These are phyloP conservation scores for Platycheirus albimanus DNA, from an alignment of 2,888 invertebrate species.

Conservation along the genomic window DNA sequence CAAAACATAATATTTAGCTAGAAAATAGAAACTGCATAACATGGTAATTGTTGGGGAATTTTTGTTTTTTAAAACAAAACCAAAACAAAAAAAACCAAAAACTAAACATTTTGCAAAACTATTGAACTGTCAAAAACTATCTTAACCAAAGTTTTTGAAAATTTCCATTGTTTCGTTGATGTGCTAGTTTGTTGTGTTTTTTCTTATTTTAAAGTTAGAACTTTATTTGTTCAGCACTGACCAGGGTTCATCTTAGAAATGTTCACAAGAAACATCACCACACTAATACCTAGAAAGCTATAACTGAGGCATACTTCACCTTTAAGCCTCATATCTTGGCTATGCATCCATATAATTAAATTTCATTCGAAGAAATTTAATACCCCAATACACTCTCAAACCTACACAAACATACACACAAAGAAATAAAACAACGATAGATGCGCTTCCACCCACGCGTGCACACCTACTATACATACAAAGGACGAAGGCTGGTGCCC, in stretches of 20 bases:
- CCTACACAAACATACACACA: not conserved
- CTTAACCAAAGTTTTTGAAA: constrained; percentile 22
- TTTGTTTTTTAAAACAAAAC: no score
- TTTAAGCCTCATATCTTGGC: constrained; percentile 33
- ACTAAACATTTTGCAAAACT: not conserved
- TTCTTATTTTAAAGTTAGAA: constrained; percentile 11
- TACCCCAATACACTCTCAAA: constrained; percentile 4
- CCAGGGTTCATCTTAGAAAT: constrained; percentile 50
- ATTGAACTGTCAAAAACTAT: constrained; percentile 60
- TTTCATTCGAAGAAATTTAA: constrained; percentile 54
- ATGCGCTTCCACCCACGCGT: not conserved
- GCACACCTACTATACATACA: constrained; percentile 10
- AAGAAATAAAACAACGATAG: no score
- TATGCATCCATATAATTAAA: constrained; percentile 49
- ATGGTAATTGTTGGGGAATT: no score
- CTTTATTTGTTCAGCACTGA: constrained; percentile 45
- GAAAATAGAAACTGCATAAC: no score
- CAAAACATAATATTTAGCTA: no score
- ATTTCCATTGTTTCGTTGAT: constrained; percentile 39
- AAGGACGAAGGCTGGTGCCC: constrained; percentile 62
- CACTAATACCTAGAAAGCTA: constrained; percentile 30
- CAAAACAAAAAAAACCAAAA: constrained; percentile 2
- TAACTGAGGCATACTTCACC: constrained; percentile 45
- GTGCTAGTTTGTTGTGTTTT: constrained; percentile 12
- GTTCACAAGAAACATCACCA: constrained; percentile 48